phyloP scores from a whole-genome alignment of 2,888 invertebrate species.

The Drosophila greeni region DNA sequence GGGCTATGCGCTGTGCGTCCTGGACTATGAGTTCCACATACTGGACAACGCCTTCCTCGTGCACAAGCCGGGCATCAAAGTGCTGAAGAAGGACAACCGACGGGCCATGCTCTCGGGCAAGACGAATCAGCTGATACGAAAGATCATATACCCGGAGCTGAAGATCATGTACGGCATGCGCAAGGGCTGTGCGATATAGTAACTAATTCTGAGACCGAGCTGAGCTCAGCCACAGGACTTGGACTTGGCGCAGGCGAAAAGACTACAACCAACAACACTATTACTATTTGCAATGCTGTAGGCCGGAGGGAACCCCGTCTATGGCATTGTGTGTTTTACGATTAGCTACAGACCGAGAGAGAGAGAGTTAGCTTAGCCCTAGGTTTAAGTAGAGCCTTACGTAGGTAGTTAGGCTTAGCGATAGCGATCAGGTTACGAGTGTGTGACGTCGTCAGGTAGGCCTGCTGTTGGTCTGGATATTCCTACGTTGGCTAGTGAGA shows the following conservation, averaged over 20 bases:
- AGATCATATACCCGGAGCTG: conserved; percentile 90
- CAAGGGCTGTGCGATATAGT: conserved; percentile 89
- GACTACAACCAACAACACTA: conserved; percentile 53
- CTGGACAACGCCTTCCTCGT: conserved; percentile 95
- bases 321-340: conserved; percentile 49
- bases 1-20: conserved; percentile 93
- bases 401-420: conserved; percentile 48
- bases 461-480: conserved; percentile 32
- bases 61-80: conserved; percentile 94
- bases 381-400: conserved; percentile 49
- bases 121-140: conserved; percentile 87
- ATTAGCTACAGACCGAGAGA: conserved; percentile 50
- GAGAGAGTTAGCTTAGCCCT: conserved; percentile 22
- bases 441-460: conserved; percentile 19
- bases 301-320: conserved; percentile 36
- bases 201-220: conserved; percentile 73
- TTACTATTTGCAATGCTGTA: conserved; percentile 64
- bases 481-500: conserved; percentile 45
- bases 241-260: conserved; percentile 47
- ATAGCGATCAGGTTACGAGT: conserved; percentile 18
- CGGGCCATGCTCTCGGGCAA: conserved; percentile 87
- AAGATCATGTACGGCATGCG: conserved; percentile 89
- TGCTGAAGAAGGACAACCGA: conserved; percentile 87
- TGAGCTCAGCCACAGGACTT: conserved; percentile 56
- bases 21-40: conserved; percentile 95